Base-by-base conservation (phyloP, 1,140 invertebrate genomes). In the Spodoptera litura region DNA sequence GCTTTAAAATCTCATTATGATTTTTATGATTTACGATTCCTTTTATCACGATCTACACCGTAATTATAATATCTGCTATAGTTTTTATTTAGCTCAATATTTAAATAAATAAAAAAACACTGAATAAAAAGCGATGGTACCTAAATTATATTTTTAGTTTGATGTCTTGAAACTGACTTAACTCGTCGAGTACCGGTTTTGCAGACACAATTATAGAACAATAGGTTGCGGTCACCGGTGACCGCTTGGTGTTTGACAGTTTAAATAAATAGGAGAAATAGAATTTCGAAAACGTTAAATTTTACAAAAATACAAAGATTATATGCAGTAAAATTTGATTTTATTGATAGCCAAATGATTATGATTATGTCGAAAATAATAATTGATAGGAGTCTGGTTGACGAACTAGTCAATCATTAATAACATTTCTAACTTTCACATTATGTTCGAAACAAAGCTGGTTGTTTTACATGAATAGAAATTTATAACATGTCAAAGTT, bases 1-100 rank as follows among this genome's bases (percentile, higher is more conserved):
- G 25, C 55, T 51, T 52, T 13, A 70, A 25, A 15, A 20, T 20
- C 20, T 20, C 2, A 20, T 70, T 31, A 9, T 13, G 55, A 12
- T 35, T 71, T 55, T 71, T 55, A 55, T 55, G 11, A 71, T 71
- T 35, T 27, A 71, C 55, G 31, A 71, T 55, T n/a, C 20, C 12
- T 11, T n/a, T 25, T 12, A 20, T 70, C 66, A 70, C 66, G 49
- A 70, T 70, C 49, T 27, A 11, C 13, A n/a, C 61, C 12, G 8
- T 64, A 44, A 64, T 49, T 64, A 44, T 44, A 8, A 44, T 8
- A 6, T 44, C 6, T 44, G 9, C 4, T 6, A 44, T 44, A 44
- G 38, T 44, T 44, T 9, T 44, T 44, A 6, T 44, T 44, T 44
- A 44, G 38, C 8, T 44, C 4, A 44, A 44, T 44, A 44, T 44